A percentile compares a stretch with the other conserved stretches of the same genome.
Conservation (phyloP, 2,797 vertebrate species). For the Synaphobranchus kaupii region DNA sequence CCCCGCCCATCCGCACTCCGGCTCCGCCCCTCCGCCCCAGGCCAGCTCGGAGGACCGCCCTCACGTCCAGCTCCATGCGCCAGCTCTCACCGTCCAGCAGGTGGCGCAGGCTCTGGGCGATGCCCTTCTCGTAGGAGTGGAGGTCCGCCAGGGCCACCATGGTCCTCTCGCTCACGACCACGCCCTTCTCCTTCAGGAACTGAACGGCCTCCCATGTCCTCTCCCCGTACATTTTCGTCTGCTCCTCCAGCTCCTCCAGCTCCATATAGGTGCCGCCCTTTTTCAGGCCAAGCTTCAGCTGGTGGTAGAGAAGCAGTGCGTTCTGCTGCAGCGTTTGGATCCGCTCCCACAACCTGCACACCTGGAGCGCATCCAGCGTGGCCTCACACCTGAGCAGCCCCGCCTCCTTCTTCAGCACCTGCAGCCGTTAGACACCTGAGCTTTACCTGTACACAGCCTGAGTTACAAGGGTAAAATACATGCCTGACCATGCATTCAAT, state of each 20-base stretch:
- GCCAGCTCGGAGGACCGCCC: conserved; percentile 55
- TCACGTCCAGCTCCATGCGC: conserved; percentile 65
- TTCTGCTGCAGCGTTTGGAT: conserved; percentile 70
- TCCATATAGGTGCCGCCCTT: conserved; percentile 76
- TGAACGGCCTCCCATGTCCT: conserved; percentile 66
- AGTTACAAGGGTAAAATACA: too few species aligned
- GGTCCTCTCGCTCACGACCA: conserved; percentile 65
- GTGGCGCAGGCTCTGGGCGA: conserved; percentile 60
- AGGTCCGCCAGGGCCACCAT: conserved; percentile 66
- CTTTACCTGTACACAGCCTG: too few species aligned
- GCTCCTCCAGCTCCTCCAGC: conserved; percentile 51
- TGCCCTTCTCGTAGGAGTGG: conserved; percentile 70
- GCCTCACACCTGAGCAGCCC: conserved; percentile 72
- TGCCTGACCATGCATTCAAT: too few species aligned
- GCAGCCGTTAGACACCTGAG: conserved; percentile 34
- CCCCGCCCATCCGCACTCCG: neutral
- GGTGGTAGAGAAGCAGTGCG: conserved; percentile 69
- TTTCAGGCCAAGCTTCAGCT: conserved; percentile 68
- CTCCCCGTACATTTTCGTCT: conserved; percentile 42
- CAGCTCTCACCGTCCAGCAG: conserved; percentile 58
- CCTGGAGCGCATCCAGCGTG: conserved; percentile 60
- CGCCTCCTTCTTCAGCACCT: conserved; percentile 73
- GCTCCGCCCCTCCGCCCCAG: neutral
- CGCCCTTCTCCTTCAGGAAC: conserved; percentile 68
- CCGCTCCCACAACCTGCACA: conserved; percentile 62